Evolutionary conservation across 2,888 invertebrate genomes (phyloP).

Genomic region (Philhelius pedissequus): DNA sequence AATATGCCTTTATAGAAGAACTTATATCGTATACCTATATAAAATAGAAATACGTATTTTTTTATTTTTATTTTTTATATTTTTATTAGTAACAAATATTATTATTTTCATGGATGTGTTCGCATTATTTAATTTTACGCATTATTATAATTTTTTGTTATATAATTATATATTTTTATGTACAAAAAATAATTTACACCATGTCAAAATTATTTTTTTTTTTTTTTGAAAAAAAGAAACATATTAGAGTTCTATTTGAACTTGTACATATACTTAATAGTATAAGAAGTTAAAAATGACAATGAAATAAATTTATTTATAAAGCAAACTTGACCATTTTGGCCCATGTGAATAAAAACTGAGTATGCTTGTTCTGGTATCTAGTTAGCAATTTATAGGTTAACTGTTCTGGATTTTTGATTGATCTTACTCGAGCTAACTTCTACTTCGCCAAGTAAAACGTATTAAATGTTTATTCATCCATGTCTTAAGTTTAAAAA

Average conservation of each 20-base stretch:
- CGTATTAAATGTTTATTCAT: not conserved
- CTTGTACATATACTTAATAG: constrained; percentile 78
- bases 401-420: not conserved
- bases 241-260: constrained; percentile 51
- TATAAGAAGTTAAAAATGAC: constrained; percentile 73
- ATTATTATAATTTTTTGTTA: constrained; percentile 34
- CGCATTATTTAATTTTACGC: constrained; percentile 38
- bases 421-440: not conserved
- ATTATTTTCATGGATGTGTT: constrained; percentile 42
- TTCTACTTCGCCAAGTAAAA: not conserved
- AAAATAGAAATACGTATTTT: not conserved
- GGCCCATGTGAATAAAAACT: not conserved
- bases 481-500: too few species aligned
- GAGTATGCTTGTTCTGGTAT: not conserved
- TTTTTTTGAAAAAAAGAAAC: constrained; percentile 28
- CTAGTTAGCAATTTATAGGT: not conserved
- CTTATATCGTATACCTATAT: not conserved
- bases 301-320: constrained; percentile 62
- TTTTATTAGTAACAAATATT: constrained; percentile 3
- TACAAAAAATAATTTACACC: constrained; percentile 45
- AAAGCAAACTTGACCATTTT: not conserved
- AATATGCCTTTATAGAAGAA: not conserved
- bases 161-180: constrained; percentile 52
- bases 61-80: constrained; percentile 3
- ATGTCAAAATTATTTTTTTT: constrained; percentile 46